Evolutionary conservation across 2,113 vertebrate genomes (phyloP).

Genomic region (Forbesichthys agassizii): DNA sequence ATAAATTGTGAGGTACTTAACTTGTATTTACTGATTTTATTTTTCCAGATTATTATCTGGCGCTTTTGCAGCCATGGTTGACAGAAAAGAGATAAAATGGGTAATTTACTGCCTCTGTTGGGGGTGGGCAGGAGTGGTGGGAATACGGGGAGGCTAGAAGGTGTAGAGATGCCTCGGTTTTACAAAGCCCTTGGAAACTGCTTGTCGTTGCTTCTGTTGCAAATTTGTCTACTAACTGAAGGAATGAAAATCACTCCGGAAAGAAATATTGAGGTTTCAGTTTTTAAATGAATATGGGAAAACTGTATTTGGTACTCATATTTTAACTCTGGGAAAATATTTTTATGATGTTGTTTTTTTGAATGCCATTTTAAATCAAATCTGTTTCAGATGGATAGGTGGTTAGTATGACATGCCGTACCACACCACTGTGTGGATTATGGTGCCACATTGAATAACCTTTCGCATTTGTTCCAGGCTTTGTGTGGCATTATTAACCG

Average conservation of each 20-base stretch:
- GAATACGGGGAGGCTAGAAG: conserved; percentile 12
- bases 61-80: conserved; percentile 72
- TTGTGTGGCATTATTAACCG: conserved; percentile 67
- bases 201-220: background rate
- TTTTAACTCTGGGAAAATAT: background rate
- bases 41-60: conserved; percentile 64
- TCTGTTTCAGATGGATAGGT: background rate
- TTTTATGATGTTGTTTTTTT: no score
- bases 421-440: conserved; percentile 24
- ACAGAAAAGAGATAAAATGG: conserved; percentile 74
- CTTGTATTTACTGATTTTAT: conserved; percentile 54
- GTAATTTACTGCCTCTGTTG: conserved; percentile 69
- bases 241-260: background rate
- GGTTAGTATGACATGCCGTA: conserved; percentile 3
- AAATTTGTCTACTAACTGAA: background rate
- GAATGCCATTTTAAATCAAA: no score
- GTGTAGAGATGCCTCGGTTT: conserved; percentile 18
- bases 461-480: conserved; percentile 18
- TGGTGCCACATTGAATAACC: conserved; percentile 20
- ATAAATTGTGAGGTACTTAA: conserved; percentile 58
- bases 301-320: background rate
- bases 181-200: conserved; percentile 4
- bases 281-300: background rate
- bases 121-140: conserved; percentile 46
- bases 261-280: background rate